Conservation (phyloP, 2,888 invertebrate species). For the Polydrusus tereticollis region DNA sequence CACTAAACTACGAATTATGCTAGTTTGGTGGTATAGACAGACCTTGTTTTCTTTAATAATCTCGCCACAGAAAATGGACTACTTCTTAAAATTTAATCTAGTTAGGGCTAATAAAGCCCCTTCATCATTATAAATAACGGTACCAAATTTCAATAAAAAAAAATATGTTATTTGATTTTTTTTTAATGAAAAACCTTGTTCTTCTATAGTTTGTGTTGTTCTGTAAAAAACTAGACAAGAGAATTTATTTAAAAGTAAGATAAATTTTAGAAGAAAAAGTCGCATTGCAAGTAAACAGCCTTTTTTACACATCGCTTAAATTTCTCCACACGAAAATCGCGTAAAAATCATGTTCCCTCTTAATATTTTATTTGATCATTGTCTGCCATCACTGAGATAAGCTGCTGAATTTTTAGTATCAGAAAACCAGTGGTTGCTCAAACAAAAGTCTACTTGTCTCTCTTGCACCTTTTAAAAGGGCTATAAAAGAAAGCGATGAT, state of each 20-base stretch:
- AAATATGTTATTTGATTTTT: no score
- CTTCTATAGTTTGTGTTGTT: no score
- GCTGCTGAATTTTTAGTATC: slow-evolving; percentile 32
- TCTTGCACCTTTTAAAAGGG: neutral
- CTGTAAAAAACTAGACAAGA: neutral
- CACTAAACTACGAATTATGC: no score
- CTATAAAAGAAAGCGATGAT: slow-evolving; percentile 6
- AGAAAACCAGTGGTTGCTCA: slow-evolving; percentile 12
- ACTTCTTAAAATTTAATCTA: no score
- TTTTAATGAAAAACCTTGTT: no score
- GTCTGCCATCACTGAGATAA: slow-evolving; percentile 52
- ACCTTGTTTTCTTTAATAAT: no score
- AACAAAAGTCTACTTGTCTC: slow-evolving; percentile 16
- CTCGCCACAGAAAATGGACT: no score
- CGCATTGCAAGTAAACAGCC: neutral
- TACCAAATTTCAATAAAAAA: no score
- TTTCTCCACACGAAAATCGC: slow-evolving; percentile 65
- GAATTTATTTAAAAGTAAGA: neutral
- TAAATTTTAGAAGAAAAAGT: neutral
- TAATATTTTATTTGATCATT: slow-evolving; percentile 68
- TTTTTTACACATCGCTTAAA: slow-evolving; percentile 50
- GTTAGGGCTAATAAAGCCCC: no score
- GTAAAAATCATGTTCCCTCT: slow-evolving; percentile 67
- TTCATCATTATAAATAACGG: no score
- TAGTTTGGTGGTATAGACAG: no score